These are phyloP conservation scores for Cotesia congregata DNA, from an alignment of 2,888 invertebrate genomes.

Conservation along the genomic window DNA sequence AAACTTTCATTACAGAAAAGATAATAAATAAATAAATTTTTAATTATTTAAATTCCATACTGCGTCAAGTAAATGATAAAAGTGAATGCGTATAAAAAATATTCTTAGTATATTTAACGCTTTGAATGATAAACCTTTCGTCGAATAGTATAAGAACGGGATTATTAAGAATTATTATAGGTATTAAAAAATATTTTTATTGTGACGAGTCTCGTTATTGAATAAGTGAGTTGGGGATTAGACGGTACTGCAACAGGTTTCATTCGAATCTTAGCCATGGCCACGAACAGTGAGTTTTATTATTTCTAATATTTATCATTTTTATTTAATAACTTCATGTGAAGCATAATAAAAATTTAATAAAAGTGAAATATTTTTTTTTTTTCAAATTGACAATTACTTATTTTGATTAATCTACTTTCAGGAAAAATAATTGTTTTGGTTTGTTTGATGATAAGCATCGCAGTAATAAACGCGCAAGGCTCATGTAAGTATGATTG, in stretches of 20 bases:
- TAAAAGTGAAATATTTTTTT: too few relatives aligned
- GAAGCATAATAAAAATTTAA: too few relatives aligned
- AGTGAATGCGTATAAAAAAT: neutral
- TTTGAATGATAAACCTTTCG: neutral
- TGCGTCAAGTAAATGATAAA: too few relatives aligned
- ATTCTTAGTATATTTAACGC: neutral
- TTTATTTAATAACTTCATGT: too few relatives aligned
- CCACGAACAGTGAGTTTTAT: neutral
- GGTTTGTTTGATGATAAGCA: neutral
- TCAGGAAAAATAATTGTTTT: neutral
- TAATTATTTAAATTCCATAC: too few relatives aligned
- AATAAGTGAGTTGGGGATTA: neutral
- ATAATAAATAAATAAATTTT: too few relatives aligned
- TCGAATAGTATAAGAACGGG: neutral
- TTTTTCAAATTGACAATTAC: neutral
- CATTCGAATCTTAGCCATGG: neutral
- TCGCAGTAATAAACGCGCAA: neutral
- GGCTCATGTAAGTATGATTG: neutral
- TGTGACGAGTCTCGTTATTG: neutral
- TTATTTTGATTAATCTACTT: neutral
- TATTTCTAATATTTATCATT: neutral
- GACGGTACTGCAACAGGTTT: neutral
- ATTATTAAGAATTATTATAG: neutral
- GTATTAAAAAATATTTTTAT: constrained; percentile 1
- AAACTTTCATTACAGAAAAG: too few relatives aligned